phyloP scores from a whole-genome alignment of 1,140 invertebrate species.

The Hesperophylax magnus region DNA sequence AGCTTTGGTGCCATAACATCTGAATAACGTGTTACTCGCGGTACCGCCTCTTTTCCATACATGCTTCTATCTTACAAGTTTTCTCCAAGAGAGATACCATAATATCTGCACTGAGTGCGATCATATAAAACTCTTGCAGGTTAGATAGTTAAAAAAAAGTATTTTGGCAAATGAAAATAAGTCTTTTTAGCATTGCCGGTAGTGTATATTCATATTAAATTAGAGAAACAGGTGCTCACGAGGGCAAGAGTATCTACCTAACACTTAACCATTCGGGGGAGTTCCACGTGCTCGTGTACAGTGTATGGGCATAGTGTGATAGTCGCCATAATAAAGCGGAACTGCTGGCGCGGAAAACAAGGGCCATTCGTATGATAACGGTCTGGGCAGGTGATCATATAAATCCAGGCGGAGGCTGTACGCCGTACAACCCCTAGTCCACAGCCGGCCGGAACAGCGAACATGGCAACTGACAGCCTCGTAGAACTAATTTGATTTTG shows the following conservation, averaged over 20 bases:
- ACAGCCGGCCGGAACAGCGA: not conserved
- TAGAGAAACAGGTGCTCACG: not conserved
- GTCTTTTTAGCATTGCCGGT: not conserved
- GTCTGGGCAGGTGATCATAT: slow-evolving; percentile 33
- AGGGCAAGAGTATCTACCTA: not conserved
- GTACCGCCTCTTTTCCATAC: too few species aligned
- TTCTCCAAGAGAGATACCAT: too few species aligned
- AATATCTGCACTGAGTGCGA: too few species aligned
- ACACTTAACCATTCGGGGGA: not conserved
- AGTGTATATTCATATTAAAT: not conserved
- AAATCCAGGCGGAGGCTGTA: slow-evolving; percentile 6
- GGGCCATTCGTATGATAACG: slow-evolving; percentile 42
- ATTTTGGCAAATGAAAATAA: not conserved
- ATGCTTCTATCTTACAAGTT: too few species aligned
- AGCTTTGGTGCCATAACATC: too few species aligned
- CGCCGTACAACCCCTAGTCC: not conserved
- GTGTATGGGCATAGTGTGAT: too few species aligned
- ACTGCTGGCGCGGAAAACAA: slow-evolving; percentile 40
- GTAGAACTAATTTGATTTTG: slow-evolving; percentile 9
- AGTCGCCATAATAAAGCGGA: not conserved
- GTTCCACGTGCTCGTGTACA: too few species aligned
- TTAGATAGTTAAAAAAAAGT: too few species aligned
- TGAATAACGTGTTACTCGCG: too few species aligned
- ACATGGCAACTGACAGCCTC: slow-evolving; percentile 20
- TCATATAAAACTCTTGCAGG: too few species aligned